These are phyloP conservation scores for Synanthedon myopaeformis DNA, from an alignment of 2,888 invertebrate genomes.

Conservation along the genomic window DNA sequence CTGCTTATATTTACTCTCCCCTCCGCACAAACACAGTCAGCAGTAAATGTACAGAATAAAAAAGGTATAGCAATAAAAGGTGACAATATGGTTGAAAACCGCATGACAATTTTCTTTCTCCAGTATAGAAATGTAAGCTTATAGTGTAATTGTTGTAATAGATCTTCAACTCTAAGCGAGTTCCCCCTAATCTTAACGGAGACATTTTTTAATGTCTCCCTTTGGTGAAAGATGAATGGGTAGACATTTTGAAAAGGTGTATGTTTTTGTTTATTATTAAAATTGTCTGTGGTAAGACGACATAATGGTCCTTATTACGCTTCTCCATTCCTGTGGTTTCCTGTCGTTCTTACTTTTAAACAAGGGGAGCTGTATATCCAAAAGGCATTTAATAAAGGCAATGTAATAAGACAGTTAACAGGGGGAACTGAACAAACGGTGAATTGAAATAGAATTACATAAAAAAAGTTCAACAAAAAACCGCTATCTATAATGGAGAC, in stretches of 20 bases:
- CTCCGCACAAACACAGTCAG: conserved; percentile 35
- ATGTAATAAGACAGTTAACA: conserved; percentile 11
- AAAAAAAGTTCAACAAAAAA: conserved; percentile 33
- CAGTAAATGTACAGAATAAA: conserved; percentile 46
- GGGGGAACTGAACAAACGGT: conserved; percentile 22
- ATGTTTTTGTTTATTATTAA: conserved; percentile 53
- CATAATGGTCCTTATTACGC: conserved; percentile 52
- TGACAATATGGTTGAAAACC: conserved; percentile 18
- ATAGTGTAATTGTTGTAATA: conserved; percentile 25
- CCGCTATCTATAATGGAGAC: conserved; percentile 57
- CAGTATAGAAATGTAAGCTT: conserved; percentile 15
- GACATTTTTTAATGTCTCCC: conserved; percentile 66
- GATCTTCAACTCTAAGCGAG: conserved; percentile 45
- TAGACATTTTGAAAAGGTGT: conserved; percentile 63
- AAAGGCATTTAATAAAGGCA: conserved; percentile 1
- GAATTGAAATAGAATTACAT: conserved; percentile 18
- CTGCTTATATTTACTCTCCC: conserved; percentile 33
- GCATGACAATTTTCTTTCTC: conserved; percentile 9
- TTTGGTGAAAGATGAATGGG: conserved; percentile 66
- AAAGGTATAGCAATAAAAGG: conserved; percentile 19
- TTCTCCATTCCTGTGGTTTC: conserved; percentile 47
- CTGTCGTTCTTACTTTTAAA: conserved; percentile 29
- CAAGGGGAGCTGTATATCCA: neutral
- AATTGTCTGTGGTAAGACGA: conserved; percentile 59
- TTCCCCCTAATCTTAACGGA: conserved; percentile 57